Percentiles rank a stretch among this genome's conserved stretches.
Conservation (phyloP, 2,888 invertebrate species). For the Alloscopus bannaensis region DNA sequence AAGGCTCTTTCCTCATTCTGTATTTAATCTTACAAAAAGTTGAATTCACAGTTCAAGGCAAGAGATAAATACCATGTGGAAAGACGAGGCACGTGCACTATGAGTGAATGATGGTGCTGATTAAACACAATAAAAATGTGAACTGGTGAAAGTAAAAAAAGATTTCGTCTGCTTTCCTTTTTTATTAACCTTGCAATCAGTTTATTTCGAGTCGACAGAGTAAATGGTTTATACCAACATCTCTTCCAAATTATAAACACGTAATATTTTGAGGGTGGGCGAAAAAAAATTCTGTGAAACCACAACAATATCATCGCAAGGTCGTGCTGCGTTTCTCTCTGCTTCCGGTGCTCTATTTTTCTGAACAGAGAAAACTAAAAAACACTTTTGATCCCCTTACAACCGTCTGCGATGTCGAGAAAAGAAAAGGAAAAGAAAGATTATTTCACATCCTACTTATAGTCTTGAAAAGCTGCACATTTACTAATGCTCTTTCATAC, state of each 20-base stretch:
- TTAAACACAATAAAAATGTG: background rate
- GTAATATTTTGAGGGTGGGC: no score
- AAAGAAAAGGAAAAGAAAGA: background rate
- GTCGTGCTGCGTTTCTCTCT: no score
- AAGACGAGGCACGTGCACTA: no score
- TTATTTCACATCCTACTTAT: background rate
- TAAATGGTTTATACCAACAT: no score
- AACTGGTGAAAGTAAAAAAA: no score
- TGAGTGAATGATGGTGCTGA: no score
- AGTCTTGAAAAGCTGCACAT: background rate
- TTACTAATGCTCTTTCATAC: background rate
- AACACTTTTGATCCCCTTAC: background rate
- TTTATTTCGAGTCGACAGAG: no score
- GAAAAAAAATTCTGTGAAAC: background rate
- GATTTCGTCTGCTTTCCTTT: no score
- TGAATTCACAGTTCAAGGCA: no score
- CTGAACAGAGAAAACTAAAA: background rate
- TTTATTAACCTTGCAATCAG: no score
- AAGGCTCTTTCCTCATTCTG: slow-evolving; percentile 26
- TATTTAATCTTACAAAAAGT: slow-evolving; percentile 22
- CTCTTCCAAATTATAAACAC: no score
- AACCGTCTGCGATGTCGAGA: background rate
- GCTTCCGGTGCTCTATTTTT: background rate
- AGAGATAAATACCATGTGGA: no score
- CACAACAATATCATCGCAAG: background rate